Percentiles rank a stretch among this genome's conserved stretches.
These are phyloP conservation scores for Zophobas atratus DNA, from an alignment of 1,140 invertebrate genomes.

Conservation along the genomic window DNA sequence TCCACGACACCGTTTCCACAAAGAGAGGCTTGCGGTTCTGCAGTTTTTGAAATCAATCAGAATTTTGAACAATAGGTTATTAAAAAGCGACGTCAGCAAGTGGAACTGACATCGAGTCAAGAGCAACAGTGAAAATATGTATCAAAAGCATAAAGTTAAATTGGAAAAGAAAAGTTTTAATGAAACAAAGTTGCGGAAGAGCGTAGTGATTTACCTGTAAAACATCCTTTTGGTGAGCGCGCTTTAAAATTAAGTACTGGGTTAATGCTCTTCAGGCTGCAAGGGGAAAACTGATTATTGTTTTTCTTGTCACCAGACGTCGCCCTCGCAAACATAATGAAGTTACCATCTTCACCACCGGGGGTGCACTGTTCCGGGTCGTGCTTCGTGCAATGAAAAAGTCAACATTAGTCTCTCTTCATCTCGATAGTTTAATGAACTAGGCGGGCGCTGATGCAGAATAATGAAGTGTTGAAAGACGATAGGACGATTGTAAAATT, in stretches of 20 bases:
- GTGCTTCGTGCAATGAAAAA: slow-evolving; percentile 76
- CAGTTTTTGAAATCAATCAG: slow-evolving; percentile 6
- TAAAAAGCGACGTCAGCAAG: slow-evolving; percentile 5
- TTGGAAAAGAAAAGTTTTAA: slow-evolving; percentile 41
- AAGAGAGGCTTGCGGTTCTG: slow-evolving; percentile 90
- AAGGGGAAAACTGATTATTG: slow-evolving; percentile 96
- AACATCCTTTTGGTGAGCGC: slow-evolving; percentile 90
- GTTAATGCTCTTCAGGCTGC: slow-evolving; percentile 94
- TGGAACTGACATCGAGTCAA: background rate
- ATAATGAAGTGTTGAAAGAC: slow-evolving; percentile 11
- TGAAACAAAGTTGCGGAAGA: slow-evolving; percentile 37
- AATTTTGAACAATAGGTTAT: background rate
- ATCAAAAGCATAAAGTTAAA: slow-evolving; percentile 40
- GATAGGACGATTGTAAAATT: background rate
- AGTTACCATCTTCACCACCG: slow-evolving; percentile 95
- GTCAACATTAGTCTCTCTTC: slow-evolving; percentile 22
- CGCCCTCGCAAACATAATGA: slow-evolving; percentile 97
- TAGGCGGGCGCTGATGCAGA: slow-evolving; percentile 21
- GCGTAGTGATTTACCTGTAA: slow-evolving; percentile 78
- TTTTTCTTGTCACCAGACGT: slow-evolving; percentile 97
- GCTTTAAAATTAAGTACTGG: slow-evolving; percentile 95
- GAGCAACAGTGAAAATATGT: slow-evolving; percentile 32
- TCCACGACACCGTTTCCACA: slow-evolving; percentile 99
- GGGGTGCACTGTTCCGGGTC: slow-evolving; percentile 95
- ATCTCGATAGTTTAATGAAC: slow-evolving; percentile 36